Conservation (phyloP, 2,888 invertebrate genomes). For the Drosophila percnosoma region DNA sequence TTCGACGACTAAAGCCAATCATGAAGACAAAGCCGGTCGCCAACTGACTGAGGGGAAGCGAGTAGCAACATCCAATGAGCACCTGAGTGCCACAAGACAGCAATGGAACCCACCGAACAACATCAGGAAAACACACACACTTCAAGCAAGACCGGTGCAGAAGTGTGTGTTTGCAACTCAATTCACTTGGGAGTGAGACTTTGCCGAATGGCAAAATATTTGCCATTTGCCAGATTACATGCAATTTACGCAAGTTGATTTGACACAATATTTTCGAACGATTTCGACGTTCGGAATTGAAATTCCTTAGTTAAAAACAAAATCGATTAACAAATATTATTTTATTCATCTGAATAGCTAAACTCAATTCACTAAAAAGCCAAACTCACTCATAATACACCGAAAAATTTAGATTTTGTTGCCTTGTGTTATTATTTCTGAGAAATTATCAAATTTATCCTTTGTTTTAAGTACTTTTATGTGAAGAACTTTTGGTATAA, state of each 20-base stretch:
- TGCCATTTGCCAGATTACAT: constrained; percentile 35
- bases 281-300: not conserved
- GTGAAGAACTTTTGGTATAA: not conserved
- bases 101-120: constrained; percentile 41
- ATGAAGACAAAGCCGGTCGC: constrained; percentile 51
- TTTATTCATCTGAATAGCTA: not conserved
- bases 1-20: constrained; percentile 57
- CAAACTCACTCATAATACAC: not conserved
- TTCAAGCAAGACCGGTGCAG: not conserved
- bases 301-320: not conserved
- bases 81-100: constrained; percentile 63
- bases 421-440: not conserved
- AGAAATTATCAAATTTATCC: not conserved
- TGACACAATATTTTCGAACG: constrained; percentile 16
- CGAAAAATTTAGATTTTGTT: not conserved
- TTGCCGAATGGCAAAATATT: constrained; percentile 49
- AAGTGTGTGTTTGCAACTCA: constrained; percentile 13
- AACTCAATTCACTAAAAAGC: not conserved
- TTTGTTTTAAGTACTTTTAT: not conserved
- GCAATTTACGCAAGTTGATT: constrained; percentile 55
- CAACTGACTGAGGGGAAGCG: constrained; percentile 19
- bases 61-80: constrained; percentile 27
- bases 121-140: constrained; percentile 16
- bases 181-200: constrained; percentile 28
- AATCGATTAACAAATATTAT: not conserved